Evolutionary conservation across 1,140 invertebrate genomes (phyloP).

Genomic region (Leguminivora glycinivorella): DNA sequence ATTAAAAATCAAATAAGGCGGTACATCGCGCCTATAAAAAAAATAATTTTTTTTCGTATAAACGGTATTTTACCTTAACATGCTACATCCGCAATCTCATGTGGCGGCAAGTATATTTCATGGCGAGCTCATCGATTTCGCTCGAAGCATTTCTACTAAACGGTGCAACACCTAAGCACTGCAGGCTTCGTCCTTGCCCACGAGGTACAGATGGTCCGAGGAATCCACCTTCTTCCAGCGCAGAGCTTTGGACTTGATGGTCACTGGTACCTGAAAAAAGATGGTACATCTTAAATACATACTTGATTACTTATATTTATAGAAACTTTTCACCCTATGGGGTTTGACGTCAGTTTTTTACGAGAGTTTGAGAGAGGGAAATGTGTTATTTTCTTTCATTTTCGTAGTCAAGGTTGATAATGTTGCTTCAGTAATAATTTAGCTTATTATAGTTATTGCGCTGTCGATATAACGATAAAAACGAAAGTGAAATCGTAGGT

Average conservation of each 20-base stretch:
- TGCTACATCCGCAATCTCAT: not conserved
- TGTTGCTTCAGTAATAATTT: too few species aligned
- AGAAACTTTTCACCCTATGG: too few species aligned
- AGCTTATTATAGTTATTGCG: too few species aligned
- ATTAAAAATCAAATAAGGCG: conserved; percentile 7
- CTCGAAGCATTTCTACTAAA: conserved; percentile 12
- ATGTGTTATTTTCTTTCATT: too few species aligned
- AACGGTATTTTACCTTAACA: not conserved
- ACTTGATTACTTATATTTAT: conserved; percentile 31
- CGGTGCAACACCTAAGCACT: conserved; percentile 34
- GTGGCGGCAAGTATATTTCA: not conserved
- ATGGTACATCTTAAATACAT: conserved; percentile 35
- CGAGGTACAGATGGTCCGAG: conserved; percentile 68
- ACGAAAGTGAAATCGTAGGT: too few species aligned
- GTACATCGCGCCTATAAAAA: not conserved
- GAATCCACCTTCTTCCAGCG: conserved; percentile 70
- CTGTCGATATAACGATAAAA: too few species aligned
- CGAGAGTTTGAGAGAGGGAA: too few species aligned
- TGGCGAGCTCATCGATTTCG: not conserved
- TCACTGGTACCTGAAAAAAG: conserved; percentile 67
- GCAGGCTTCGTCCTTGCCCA: conserved; percentile 45
- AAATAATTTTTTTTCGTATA: not conserved
- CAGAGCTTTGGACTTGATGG: conserved; percentile 65
- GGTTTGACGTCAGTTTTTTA: too few species aligned
- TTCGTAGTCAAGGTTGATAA: too few species aligned